Base-by-base conservation (phyloP, 2,113 vertebrate genomes). In the Engraulis encrasicolus region DNA sequence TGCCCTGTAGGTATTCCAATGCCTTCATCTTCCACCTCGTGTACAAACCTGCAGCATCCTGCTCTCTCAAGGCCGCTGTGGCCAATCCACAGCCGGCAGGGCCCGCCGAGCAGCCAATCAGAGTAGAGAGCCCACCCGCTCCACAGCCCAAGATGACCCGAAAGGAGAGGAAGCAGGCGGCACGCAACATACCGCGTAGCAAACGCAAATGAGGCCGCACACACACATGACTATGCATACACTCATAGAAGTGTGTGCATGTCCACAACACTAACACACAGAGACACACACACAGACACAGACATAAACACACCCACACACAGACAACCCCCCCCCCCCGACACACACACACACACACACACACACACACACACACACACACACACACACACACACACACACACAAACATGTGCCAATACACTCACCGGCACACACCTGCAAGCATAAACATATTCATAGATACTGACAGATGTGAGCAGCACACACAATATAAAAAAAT, bases 1-100 rank as follows among this genome's bases (percentile, higher is more conserved):
- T 74, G 27, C 61, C 66, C 15, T 34, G 11, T 34, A 74, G 82
- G 86, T 89, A 90, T 45, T 87, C 45, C 50, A 87, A 89, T 40
- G 80, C 87, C 18, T 90, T 90, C 27, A 86, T 90, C 81, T 93
- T 91, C 74, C 71, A 84, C 74, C 82, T 90, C 18, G 50, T 91
- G 36, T 89, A 86, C 84, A 90, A 89, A 79, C 37, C 78, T 18
- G 66, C 79, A n/a, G 45, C 37, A 20, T 27, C 81, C 1, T 6
- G 37, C 52, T 23, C 45, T 38, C 78, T 82, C 52, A 80, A 20
- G 6, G 45, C 9, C 18, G 15, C 12, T 2, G 0, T 48, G n/a
- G 37, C 71, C 48, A 86, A 82, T 81, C 48, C 50, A 20, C 19
- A 66, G 37, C 71, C 15, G 52, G 79, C 48, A 40, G 78, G 38